These are phyloP conservation scores for Microcebus griseorufus DNA, from an alignment of 2,113 vertebrate genomes.

Conservation along the genomic window DNA sequence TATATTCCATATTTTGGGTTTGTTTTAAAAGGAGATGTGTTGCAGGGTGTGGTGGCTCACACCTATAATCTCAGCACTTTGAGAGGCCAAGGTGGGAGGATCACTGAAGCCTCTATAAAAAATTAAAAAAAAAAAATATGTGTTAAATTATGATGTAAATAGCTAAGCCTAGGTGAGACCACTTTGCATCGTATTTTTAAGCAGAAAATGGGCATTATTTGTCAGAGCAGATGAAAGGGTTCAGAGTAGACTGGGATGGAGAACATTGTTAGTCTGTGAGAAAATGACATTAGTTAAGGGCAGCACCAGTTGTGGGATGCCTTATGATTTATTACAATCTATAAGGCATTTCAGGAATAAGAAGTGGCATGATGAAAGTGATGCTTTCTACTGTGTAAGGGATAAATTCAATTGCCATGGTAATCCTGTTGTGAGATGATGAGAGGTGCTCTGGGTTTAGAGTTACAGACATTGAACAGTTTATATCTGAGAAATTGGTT, in stretches of 20 bases:
- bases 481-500: background rate
- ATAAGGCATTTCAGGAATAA: constrained; percentile 22
- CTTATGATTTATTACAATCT: background rate
- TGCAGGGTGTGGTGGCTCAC: no score
- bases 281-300: constrained; percentile 5
- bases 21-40: background rate
- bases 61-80: no score
- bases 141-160: background rate
- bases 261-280: background rate
- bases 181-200: constrained; percentile 4
- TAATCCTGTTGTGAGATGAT: background rate
- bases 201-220: background rate
- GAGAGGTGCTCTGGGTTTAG: background rate
- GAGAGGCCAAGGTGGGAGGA: no score
- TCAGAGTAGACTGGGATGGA: background rate
- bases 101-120: no score
- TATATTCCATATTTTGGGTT: background rate
- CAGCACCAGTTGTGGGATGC: background rate
- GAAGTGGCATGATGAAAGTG: background rate
- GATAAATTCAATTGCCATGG: background rate
- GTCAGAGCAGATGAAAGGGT: background rate
- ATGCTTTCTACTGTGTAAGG: background rate
- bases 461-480: background rate
- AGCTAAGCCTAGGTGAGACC: background rate
- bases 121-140: no score